phyloP scores from a whole-genome alignment of 2,113 vertebrate species.

The Campylorhamphus procurvoides region DNA sequence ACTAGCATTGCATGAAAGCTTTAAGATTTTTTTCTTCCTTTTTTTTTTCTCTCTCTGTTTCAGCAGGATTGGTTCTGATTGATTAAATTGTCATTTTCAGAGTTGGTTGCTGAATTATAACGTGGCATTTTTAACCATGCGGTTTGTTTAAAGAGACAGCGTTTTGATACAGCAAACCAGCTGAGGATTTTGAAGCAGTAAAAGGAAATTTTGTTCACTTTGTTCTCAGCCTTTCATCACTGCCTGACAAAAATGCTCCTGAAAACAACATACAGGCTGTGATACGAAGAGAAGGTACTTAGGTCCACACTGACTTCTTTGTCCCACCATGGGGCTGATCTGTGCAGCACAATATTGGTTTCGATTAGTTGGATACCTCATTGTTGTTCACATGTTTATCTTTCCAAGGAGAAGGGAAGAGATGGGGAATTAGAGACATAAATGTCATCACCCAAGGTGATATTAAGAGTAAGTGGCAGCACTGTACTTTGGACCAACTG shows the following conservation, averaged over 20 bases:
- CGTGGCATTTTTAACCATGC: constrained; percentile 55
- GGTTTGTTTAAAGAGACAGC: constrained; percentile 68
- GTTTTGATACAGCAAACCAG: constrained; percentile 58
- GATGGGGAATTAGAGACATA: neutral
- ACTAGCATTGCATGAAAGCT: constrained; percentile 43
- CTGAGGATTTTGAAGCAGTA: constrained; percentile 58
- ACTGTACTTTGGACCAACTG: neutral
- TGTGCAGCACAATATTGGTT: neutral
- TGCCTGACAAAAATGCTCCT: constrained; percentile 36
- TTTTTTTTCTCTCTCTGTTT: neutral
- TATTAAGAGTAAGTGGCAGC: neutral
- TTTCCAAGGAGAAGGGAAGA: neutral
- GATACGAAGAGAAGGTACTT: constrained; percentile 9
- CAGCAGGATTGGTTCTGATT: constrained; percentile 63
- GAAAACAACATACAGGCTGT: constrained; percentile 39
- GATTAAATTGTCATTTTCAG: constrained; percentile 74
- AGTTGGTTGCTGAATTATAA: constrained; percentile 69
- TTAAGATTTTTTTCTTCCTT: neutral
- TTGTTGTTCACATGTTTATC: neutral
- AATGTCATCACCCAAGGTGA: neutral
- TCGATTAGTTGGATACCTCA: rapidly evolving
- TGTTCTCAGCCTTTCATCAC: constrained; percentile 61
- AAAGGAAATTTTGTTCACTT: constrained; percentile 42
- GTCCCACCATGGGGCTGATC: neutral
- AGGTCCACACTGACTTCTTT: neutral